These are phyloP conservation scores for Neelides folsomi DNA, from an alignment of 2,888 invertebrate genomes.

Conservation along the genomic window DNA sequence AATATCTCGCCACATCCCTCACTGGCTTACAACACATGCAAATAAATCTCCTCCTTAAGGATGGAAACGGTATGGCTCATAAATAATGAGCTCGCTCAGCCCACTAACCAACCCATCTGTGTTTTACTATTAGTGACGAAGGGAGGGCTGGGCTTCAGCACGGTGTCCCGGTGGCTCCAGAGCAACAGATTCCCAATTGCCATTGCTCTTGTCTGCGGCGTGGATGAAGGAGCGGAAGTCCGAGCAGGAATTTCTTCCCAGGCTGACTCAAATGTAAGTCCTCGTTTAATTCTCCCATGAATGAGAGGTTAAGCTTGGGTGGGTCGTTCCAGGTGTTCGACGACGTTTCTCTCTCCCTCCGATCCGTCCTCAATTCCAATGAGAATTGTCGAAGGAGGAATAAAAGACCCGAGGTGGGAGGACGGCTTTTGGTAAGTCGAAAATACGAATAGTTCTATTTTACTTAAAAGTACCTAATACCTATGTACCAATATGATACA, in stretches of 20 bases:
- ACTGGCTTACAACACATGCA: slow-evolving; percentile 11
- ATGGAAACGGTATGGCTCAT: slow-evolving; percentile 29
- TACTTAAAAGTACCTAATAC: too few relatives aligned
- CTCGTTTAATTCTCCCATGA: too few relatives aligned
- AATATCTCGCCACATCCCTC: slow-evolving; percentile 8
- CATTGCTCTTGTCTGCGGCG: slow-evolving; percentile 21
- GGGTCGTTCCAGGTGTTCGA: too few relatives aligned
- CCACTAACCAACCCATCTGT: not conserved
- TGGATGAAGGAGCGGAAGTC: not conserved
- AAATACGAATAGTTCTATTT: too few relatives aligned
- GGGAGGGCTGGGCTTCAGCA: slow-evolving; percentile 18
- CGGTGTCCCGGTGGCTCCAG: slow-evolving; percentile 18
- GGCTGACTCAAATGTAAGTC: not conserved
- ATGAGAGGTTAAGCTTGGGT: not conserved
- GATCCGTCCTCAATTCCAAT: too few relatives aligned
- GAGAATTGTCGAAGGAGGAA: too few relatives aligned
- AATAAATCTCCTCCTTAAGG: slow-evolving; percentile 27
- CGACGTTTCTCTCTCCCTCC: too few relatives aligned
- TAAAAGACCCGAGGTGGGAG: too few relatives aligned
- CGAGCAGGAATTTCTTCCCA: not conserved
- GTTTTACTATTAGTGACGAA: slow-evolving; percentile 16
- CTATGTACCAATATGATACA: not conserved
- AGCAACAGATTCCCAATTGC: slow-evolving; percentile 22
- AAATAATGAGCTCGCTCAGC: not conserved
- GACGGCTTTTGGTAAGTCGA: too few relatives aligned